These are phyloP conservation scores for Tinea trinotella DNA, from an alignment of 2,888 invertebrate genomes.

Conservation along the genomic window DNA sequence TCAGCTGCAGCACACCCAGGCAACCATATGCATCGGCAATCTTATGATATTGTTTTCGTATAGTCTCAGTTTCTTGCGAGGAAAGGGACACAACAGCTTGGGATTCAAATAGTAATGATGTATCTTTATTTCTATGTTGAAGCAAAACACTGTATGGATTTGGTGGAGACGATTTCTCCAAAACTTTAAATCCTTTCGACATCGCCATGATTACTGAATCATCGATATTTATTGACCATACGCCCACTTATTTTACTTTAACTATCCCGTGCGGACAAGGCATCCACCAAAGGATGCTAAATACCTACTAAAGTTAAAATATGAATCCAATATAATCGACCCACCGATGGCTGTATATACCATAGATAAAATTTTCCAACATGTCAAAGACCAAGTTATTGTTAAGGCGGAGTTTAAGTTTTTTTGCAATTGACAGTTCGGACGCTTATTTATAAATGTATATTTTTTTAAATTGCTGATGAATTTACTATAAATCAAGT, in stretches of 20 bases:
- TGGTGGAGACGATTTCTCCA: conserved; percentile 89
- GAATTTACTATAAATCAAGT: no score
- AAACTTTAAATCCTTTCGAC: conserved; percentile 92
- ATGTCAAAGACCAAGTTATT: no score
- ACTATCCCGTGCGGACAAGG: no score
- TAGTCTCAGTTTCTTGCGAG: conserved; percentile 88
- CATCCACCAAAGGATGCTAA: no score
- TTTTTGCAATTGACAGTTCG: no score
- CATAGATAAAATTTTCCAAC: no score
- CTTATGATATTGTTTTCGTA: conserved; percentile 91
- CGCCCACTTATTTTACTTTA: not conserved
- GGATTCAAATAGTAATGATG: conserved; percentile 92
- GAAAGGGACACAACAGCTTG: conserved; percentile 92
- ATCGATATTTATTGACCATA: not conserved
- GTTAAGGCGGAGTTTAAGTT: no score
- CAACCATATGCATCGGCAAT: conserved; percentile 96
- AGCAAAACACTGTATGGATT: conserved; percentile 91
- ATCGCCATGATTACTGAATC: conserved; percentile 83
- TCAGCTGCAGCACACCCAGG: conserved; percentile 91
- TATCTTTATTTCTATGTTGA: conserved; percentile 89
- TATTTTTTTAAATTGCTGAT: no score
- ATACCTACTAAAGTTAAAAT: no score
- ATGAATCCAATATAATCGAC: no score
- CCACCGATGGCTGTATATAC: no score
- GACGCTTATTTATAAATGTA: no score